Base-by-base conservation (phyloP, 2,113 vertebrate genomes). In the Puffinus mauretanicus region DNA sequence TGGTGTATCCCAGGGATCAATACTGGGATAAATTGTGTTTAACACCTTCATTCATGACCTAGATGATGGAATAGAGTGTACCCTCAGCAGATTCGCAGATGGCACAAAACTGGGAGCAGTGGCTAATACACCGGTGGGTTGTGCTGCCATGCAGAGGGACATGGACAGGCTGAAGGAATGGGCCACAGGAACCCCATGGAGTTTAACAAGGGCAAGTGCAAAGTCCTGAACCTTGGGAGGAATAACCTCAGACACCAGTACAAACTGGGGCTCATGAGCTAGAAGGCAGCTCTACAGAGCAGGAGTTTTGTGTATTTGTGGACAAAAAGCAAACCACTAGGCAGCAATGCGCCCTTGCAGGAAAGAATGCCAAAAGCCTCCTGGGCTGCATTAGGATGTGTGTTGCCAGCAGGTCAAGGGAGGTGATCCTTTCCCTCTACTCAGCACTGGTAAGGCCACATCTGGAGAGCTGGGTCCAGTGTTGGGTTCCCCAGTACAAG, bases 191-290 rank as follows among this genome's bases (percentile, higher is more conserved):
- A 16, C 5, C 8, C 21, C 38, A 55, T 15, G 10, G 6, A 42
- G 16, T 78, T 72, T 36, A 71, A 26, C 22, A 64, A 82, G 15
- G 15, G 22, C 22, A 66, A 62, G 22, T 18, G 6, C 25, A 30
- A 85, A 58, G 9, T 54, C 34, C 34, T 72, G 34, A 27, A 49
- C 13, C 21, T 24, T 58, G 6, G 6, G 11, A 34, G 19, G 27
- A 36, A 61, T 60, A 88, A 62, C 16, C 9, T 13, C 46, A 40
- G n/a, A 9, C n/a, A 81, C 10, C 40, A 47, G 32, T 30, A 46
- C 8, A 47, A 40, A 55, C 21, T 49, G 27, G 6, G 27, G 6
- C 6, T 0, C 6, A 9, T 22, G 21, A 55, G 9, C 27, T 22
- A n/a, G 71, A 73, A 82, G 16, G 22, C n/a, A 86, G 21, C 11